Evolutionary conservation across 2,888 invertebrate species (phyloP), one percentile per base, ranked within the genome.

Genomic region (Scrobipalpa costella): DNA sequence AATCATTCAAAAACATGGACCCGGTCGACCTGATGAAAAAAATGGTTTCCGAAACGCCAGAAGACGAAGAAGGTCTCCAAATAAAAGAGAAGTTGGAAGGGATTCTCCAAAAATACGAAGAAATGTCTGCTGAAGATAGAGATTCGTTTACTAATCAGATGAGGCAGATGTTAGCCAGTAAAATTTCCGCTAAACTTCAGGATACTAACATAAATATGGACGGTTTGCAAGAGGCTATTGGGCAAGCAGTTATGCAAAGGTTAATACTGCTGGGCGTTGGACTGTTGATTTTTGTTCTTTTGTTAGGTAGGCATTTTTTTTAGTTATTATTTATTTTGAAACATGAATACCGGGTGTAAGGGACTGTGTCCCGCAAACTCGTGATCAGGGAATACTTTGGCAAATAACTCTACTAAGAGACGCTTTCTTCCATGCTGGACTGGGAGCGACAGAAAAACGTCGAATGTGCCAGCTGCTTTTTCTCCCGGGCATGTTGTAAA

Each of bases 1-100:
- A 89, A 13, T 79, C 84, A 1, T 77, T 91, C 1, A 71, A 81
- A 68, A 86, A 86, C 52, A 79, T 87, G 73, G 90, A 91, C 61
- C 71, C 90, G 0, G 63, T 86, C 63, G 75, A 77, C 0, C 74
- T 87, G 1, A 66, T 90, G 0, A 78, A 86, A 67, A 88, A 84
- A 63, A 84, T 89, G 75, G 79, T 86, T 0, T 79, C 80, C 0
- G 71, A 73, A 0, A 71, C 78, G 0, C 78, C 85, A 0, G 80
- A 83, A 19, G 87, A 88, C 50, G 83, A 86, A 40, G 81, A 85
- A 15, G 77, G 85, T 0, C 80, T 79, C 19, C 81, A 80, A 33
- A 74, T 86, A 0, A 71, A 79, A 2, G 76, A 80, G 34, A 84
- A 86, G 67, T 62, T 89, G 1, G 75, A 76, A 66, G 82, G 80